Percentiles rank a stretch among this genome's conserved stretches.
Evolutionary conservation across 2,888 invertebrate genomes (phyloP).

Genomic region (Rhagium mordax): DNA sequence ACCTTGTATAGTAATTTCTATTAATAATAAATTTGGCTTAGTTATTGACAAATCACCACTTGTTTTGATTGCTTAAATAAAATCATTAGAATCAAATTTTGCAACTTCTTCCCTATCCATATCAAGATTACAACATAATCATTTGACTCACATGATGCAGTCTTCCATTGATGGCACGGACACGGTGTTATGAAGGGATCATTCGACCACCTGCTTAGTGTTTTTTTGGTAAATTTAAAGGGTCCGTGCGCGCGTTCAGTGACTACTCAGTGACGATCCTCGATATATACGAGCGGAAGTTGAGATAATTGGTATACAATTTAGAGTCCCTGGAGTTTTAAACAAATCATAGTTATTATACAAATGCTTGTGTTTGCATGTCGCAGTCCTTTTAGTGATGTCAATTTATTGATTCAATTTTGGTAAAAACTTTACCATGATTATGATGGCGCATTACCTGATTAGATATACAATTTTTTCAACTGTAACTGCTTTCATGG

Average conservation of each 20-base stretch:
- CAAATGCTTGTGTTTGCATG: conserved; percentile 39
- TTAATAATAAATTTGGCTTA: no score
- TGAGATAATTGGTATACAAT: conserved; percentile 65
- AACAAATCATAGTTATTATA: conserved; percentile 64
- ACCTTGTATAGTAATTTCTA: no score
- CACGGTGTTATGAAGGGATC: neutral
- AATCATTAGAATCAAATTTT: conserved; percentile 21
- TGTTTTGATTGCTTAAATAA: conserved; percentile 3
- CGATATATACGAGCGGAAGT: conserved; percentile 21
- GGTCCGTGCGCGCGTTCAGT: neutral
- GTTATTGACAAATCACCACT: no score
- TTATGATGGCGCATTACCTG: conserved; percentile 1
- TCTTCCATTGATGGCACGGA: conserved; percentile 13
- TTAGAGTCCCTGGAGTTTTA: conserved; percentile 61
- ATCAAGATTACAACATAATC: conserved; percentile 18
- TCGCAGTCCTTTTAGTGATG: conserved; percentile 31
- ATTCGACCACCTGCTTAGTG: conserved; percentile 15
- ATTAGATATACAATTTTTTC: neutral
- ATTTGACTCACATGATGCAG: neutral
- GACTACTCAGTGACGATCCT: neutral
- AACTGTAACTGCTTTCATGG: neutral
- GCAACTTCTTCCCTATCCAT: neutral
- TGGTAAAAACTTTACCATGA: conserved; percentile 10
- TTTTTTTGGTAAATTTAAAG: conserved; percentile 10
- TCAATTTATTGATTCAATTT: conserved; percentile 21